These are phyloP conservation scores for Microtus richardsoni DNA, from an alignment of 2,113 vertebrate species.

Conservation along the genomic window DNA sequence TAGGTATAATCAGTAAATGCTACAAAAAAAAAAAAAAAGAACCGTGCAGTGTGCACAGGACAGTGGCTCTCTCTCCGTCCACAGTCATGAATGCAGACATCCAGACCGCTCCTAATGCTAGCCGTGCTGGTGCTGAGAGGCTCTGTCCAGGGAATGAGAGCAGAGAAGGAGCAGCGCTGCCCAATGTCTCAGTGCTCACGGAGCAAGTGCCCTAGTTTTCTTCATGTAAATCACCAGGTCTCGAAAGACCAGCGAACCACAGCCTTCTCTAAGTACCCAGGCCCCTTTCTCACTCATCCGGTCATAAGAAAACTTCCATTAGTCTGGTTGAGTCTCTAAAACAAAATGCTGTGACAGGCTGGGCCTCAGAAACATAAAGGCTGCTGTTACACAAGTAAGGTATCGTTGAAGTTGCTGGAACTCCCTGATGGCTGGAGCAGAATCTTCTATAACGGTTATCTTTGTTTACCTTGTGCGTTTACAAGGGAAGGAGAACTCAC, in stretches of 20 bases:
- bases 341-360: neutral
- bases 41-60: neutral
- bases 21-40: too few species aligned
- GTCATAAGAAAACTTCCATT: neutral
- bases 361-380: neutral
- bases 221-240: neutral
- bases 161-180: too few species aligned
- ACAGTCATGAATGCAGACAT: neutral
- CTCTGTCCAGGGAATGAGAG: neutral
- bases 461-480: neutral
- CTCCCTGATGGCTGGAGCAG: neutral
- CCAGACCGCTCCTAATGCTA: neutral
- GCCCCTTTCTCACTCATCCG: neutral
- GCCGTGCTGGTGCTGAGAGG: neutral
- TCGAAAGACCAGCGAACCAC: neutral
- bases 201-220: neutral
- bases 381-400: too few species aligned
- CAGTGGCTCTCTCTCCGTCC: neutral
- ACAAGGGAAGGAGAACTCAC: neutral
- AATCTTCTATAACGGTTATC: neutral
- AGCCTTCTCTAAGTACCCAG: neutral
- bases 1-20: neutral
- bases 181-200: neutral
- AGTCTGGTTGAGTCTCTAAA: neutral
- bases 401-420: neutral